A percentile compares a stretch with the other conserved stretches of the same genome.
Evolutionary conservation across 2,888 invertebrate genomes (phyloP).

Genomic region (Lasioglossum pauxillum): DNA sequence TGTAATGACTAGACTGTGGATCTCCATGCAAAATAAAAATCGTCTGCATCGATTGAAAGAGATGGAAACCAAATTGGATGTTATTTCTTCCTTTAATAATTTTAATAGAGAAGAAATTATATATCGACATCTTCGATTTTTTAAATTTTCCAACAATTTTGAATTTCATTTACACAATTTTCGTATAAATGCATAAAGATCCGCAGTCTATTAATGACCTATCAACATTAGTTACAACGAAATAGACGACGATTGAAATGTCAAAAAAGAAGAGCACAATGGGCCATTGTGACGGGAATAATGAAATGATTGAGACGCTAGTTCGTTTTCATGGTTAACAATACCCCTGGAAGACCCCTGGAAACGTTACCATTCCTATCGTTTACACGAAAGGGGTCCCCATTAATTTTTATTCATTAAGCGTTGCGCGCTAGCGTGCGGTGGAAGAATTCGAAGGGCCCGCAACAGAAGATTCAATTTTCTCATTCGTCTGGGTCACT

Average conservation of each 20-base stretch:
- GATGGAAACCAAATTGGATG: no score
- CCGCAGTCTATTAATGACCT: background rate
- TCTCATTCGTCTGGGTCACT: slow-evolving; percentile 14
- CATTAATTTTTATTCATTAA: slow-evolving; percentile 41
- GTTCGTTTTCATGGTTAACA: background rate
- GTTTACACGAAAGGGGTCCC: background rate
- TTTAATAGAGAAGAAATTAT: no score
- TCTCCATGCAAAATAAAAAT: no score
- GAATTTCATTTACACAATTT: no score
- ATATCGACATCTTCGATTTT: no score
- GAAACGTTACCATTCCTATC: background rate
- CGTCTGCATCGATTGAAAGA: no score
- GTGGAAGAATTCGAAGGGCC: background rate
- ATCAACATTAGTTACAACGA: background rate
- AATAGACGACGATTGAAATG: background rate
- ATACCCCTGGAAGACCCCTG: background rate
- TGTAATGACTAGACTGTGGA: no score
- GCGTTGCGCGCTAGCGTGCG: background rate
- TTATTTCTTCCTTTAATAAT: no score
- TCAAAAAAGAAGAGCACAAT: background rate
- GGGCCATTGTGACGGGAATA: background rate
- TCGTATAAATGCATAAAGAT: no score
- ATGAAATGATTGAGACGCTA: background rate
- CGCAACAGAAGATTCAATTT: background rate
- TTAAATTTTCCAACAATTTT: no score